phyloP scores from a whole-genome alignment of 2,797 vertebrate species.

The Alca torda region DNA sequence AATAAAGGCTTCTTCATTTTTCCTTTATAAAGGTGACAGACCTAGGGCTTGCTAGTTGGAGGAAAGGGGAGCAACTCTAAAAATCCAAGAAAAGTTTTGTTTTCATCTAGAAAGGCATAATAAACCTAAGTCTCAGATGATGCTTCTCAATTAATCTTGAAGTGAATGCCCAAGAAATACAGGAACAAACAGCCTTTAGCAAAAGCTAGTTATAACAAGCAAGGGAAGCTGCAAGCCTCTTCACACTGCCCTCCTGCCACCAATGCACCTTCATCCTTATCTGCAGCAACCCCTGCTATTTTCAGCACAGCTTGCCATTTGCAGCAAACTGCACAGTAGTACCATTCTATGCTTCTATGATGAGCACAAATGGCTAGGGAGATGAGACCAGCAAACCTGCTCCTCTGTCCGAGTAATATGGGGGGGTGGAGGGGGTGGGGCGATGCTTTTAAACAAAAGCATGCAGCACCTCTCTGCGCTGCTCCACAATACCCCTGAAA shows the following conservation, averaged over 20 bases:
- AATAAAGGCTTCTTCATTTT: not conserved
- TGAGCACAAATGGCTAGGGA: not conserved
- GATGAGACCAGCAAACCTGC: not conserved
- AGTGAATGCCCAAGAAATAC: not conserved
- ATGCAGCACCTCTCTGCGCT: not conserved
- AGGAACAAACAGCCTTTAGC: not conserved
- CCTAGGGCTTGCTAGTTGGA: not conserved
- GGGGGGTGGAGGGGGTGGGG: fast-evolving
- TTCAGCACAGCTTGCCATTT: not conserved
- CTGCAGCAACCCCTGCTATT: not conserved
- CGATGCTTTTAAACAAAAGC: not conserved
- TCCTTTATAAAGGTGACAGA: not conserved
- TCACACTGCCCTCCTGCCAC: not conserved
- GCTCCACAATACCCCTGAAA: not conserved
- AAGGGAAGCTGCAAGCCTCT: not conserved
- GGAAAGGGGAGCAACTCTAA: not conserved
- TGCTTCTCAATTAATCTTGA: not conserved
- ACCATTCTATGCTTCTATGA: not conserved
- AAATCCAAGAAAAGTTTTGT: not conserved
- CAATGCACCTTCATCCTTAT: not conserved
- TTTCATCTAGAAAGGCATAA: not conserved
- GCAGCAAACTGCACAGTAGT: not conserved
- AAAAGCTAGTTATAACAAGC: not conserved
- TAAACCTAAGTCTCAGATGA: not conserved
- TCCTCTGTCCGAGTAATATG: fast-evolving